Evolutionary conservation across 2,113 vertebrate species (phyloP).

Genomic region (Lasiurus cinereus): DNA sequence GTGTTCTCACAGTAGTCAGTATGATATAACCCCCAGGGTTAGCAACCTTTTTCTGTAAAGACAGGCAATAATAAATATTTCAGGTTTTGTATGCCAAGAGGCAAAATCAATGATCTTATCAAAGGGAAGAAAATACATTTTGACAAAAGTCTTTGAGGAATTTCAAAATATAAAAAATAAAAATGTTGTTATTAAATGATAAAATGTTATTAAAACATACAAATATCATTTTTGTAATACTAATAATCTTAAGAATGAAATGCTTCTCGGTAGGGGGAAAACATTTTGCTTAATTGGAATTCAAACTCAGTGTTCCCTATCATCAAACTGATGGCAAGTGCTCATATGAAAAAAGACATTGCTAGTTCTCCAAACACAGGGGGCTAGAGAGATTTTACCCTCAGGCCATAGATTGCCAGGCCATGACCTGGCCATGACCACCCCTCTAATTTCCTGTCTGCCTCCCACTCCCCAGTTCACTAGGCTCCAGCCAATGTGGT

Average conservation of each 20-base stretch:
- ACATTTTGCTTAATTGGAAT: background rate
- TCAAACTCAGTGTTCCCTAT: background rate
- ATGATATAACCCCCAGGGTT: background rate
- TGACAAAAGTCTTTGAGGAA: background rate
- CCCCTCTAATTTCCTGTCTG: fast-evolving
- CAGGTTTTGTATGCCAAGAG: background rate
- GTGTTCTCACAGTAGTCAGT: background rate
- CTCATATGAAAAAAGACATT: background rate
- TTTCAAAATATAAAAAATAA: background rate
- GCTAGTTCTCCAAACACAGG: background rate
- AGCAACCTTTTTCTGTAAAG: background rate
- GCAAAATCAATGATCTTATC: background rate
- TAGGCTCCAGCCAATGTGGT: background rate
- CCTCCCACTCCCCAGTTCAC: background rate
- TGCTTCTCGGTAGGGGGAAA: background rate
- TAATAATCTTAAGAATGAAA: background rate
- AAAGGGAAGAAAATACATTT: background rate
- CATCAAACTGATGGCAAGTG: background rate
- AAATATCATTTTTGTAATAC: background rate
- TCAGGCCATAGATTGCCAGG: fast-evolving
- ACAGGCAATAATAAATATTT: background rate
- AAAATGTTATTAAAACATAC: background rate
- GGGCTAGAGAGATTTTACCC: background rate
- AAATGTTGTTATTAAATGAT: background rate
- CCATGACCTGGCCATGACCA: background rate